Base-by-base conservation (phyloP, 1,140 invertebrate genomes). In the Chrysopa pallens region DNA sequence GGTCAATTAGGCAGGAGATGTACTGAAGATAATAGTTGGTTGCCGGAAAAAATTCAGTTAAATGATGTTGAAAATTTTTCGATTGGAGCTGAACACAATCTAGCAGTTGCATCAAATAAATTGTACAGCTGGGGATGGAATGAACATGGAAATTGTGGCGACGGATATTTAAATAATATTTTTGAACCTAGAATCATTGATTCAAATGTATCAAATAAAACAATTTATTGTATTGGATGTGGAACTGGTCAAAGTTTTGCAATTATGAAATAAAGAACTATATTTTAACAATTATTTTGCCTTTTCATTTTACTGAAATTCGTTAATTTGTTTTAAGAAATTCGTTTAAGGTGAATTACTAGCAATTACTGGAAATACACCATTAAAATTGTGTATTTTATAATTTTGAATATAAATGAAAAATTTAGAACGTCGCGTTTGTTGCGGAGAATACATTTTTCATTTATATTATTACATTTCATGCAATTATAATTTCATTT, bases 81-180 rank as follows among this genome's bases (percentile, higher is more conserved):
- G 43, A 62, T 80, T 52, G 84, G 84, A 8, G 82, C 84, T 0
- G 84, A 88, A 56, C 84, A 89, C 53, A 82, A 77, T 42, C 50
- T 89, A 38, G 69, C 66, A 13, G 57, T 70, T 46, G 55, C 74
- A 53, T 67, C 66, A 60, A 70, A 61, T 33, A 59, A 70, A 45
- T 50, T 87, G 3, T 75, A 74, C 44, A 73, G 75, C n/a, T 89
- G 85, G 84, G 86, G 87, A 6, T 91, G 85, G 85, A 90, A 90
- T 63, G 87, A 91, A 50, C 87, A 91, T 63, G 79, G 81, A 15
- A 87, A 84, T 53, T 88, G 84, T 58, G 87, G 84, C 45, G 80
- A 74, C 47, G 75, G 75, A 31, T 59, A 66, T 38, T 72, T 66
- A 14, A 64, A 70, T 15, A 71, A 83, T 58, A 62, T 84, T 33